phyloP scores from a whole-genome alignment of 2,888 invertebrate genomes.

The Hirtodrosophila duncani region DNA sequence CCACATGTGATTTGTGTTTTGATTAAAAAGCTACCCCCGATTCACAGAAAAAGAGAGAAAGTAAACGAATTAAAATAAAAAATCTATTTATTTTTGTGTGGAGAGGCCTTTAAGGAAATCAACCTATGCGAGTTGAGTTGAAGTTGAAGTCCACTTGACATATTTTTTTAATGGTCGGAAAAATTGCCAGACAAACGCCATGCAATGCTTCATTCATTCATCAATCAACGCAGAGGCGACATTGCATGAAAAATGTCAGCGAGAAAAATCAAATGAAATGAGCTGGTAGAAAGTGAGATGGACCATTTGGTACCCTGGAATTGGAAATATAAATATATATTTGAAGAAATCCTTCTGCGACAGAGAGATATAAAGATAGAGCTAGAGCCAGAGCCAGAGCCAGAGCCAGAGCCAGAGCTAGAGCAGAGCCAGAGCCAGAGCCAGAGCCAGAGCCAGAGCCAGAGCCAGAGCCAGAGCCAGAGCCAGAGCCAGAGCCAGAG shows the following conservation, averaged over 20 bases:
- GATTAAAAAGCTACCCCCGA: slow-evolving; percentile 49
- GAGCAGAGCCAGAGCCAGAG: no score
- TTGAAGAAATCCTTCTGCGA: no score
- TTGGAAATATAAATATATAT: background rate
- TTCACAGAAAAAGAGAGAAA: slow-evolving; percentile 1
- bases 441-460: no score
- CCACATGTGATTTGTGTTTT: slow-evolving; percentile 53
- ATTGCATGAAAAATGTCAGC: slow-evolving; percentile 61
- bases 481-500: no score
- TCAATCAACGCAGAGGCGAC: slow-evolving; percentile 58
- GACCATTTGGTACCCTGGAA: slow-evolving; percentile 25
- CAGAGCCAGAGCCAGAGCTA: no score
- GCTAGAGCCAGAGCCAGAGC: no score
- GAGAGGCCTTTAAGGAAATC: no score
- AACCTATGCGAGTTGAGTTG: slow-evolving; percentile 7
- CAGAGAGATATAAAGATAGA: no score
- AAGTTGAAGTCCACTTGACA: slow-evolving; percentile 44
- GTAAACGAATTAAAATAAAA: slow-evolving; percentile 47
- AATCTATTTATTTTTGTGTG: slow-evolving; percentile 60
- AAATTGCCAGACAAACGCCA: slow-evolving; percentile 24
- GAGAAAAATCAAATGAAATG: slow-evolving; percentile 29
- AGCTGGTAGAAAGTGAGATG: background rate
- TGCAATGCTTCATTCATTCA: slow-evolving; percentile 54
- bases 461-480: no score
- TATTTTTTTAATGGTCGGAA: slow-evolving; percentile 49